Evolutionary conservation across 2,797 vertebrate genomes (phyloP).

Genomic region (Anguilla anguilla): DNA sequence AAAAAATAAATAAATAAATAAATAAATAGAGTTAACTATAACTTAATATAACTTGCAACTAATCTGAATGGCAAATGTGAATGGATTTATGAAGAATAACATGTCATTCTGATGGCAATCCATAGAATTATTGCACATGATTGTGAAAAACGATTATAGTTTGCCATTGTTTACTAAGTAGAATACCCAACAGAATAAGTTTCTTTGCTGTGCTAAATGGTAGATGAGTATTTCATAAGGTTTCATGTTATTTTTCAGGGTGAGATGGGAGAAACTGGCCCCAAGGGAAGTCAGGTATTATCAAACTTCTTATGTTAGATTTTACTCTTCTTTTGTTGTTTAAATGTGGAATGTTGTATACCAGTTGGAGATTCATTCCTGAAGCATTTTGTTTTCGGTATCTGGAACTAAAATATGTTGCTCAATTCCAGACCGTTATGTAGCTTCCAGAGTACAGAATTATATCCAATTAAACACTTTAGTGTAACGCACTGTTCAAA

Average conservation of each 20-base stretch:
- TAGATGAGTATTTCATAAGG: not conserved
- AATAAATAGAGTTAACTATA: too few relatives aligned
- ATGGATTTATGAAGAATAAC: too few relatives aligned
- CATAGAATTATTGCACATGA: too few relatives aligned
- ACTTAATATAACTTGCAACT: too few relatives aligned
- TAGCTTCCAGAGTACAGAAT: not conserved
- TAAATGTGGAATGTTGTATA: not conserved
- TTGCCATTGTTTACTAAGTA: not conserved
- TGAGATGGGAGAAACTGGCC: slow-evolving; percentile 61
- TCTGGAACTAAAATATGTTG: not conserved
- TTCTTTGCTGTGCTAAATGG: not conserved
- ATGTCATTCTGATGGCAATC: too few relatives aligned
- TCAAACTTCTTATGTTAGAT: not conserved
- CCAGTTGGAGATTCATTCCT: not conserved
- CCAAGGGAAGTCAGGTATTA: slow-evolving; percentile 67
- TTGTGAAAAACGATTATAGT: not conserved
- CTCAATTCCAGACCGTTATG: not conserved
- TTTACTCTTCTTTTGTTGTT: not conserved
- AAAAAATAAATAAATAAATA: too few relatives aligned
- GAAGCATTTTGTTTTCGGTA: not conserved
- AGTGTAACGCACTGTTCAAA: not conserved
- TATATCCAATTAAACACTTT: not conserved
- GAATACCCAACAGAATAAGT: not conserved
- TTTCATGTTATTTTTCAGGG: slow-evolving; percentile 62
- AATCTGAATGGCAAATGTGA: too few relatives aligned